Evolutionary conservation across 2,797 vertebrate species (phyloP), one percentile per base, ranked within the genome.

Genomic region (Xenopus petersii): DNA sequence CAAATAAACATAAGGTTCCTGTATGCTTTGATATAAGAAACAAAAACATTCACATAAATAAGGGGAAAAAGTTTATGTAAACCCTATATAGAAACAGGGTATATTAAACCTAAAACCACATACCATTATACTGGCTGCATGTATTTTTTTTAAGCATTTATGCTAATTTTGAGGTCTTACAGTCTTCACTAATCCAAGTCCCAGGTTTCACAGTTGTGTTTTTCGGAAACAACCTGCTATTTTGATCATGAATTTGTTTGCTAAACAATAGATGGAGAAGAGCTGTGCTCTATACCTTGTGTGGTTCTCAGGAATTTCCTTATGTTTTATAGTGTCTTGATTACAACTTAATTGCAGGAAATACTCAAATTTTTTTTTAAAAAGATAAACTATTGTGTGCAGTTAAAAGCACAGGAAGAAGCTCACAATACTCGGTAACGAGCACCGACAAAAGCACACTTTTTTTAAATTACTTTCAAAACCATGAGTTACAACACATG

Each of bases 391-490:
- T 79, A 79, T 79, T 79, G 76, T 79, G 61, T 54, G 42, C 30
- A 74, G 71, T 79, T 79, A 61, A 79, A 79, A 79, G 76, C 66
- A 73, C 71, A 79, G 76, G 76, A 79, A 79, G 66, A 51, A 15
- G n/a, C 21, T 54, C 70, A 79, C 76, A 79, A 79, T 79, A 79
- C 76, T 75, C 73, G 69, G 75, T 77, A 73, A 71, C 62, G 63
- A 61, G 63, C 49, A 71, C 30, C 58, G 59, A 75, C 68, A 67
- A 71, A 71, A 61, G n/a, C 59, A 62, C 42, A 30, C 10, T 73
- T 65, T 42, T 21, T 65, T 54, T 8, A 54, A 21, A 26, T 67
- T 21, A 77, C 66, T 70, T 47, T 4, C 26, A 30, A 2, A 2
- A 2, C 36, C 6, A 30, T 48, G 15, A 67, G 26, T 47, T 46